Percentiles rank a stretch among this genome's conserved stretches.
Evolutionary conservation across 2,888 invertebrate genomes (phyloP).

Genomic region (Tenodera sinensis): DNA sequence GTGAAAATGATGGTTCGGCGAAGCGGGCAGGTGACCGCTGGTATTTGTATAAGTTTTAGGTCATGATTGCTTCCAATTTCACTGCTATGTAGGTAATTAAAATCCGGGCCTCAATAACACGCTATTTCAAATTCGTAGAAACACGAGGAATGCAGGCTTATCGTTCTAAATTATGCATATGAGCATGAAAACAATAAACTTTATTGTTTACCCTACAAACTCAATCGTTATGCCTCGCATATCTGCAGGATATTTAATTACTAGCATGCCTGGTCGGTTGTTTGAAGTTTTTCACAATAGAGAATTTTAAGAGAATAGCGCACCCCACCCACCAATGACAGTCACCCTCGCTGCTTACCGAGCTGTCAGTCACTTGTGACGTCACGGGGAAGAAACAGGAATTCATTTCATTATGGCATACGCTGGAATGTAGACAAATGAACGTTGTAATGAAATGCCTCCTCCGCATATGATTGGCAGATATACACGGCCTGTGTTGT

Average conservation of each 20-base stretch:
- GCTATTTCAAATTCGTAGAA: too few species aligned
- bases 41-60: too few species aligned
- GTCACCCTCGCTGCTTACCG: neutral
- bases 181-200: too few species aligned
- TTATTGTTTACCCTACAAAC: too few species aligned
- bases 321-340: neutral
- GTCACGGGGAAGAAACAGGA: neutral
- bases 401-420: neutral
- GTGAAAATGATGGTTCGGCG: too few species aligned
- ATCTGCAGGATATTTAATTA: neutral
- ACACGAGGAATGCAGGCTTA: too few species aligned
- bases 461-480: slow-evolving; percentile 10
- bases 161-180: too few species aligned
- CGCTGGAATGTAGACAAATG: neutral
- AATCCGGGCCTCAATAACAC: too few species aligned
- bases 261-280: neutral
- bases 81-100: too few species aligned
- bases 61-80: too few species aligned
- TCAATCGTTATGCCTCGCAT: too few species aligned
- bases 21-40: too few species aligned
- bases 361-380: neutral
- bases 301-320: neutral
- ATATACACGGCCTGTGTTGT: neutral
- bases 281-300: neutral
- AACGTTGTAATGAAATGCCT: slow-evolving; percentile 4